phyloP scores from a whole-genome alignment of 2,888 invertebrate species.

The Hyles lineata region DNA sequence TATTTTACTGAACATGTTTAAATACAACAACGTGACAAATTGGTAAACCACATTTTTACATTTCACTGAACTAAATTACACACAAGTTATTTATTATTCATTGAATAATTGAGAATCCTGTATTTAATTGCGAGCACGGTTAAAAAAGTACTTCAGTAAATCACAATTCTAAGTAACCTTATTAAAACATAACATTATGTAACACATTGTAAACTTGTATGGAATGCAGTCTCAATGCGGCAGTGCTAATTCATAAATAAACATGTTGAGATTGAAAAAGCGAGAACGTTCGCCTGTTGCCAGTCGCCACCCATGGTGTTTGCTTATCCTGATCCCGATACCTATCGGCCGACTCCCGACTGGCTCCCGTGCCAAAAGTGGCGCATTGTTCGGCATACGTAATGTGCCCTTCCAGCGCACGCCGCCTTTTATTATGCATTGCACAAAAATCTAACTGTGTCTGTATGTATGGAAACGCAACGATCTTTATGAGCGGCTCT shows the following conservation, averaged over 20 bases:
- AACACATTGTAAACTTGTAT: not conserved
- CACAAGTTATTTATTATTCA: no score
- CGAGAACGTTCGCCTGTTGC: not conserved
- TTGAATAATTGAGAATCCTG: no score
- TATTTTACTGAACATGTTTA: no score
- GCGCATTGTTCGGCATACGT: conserved; percentile 64
- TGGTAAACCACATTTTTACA: no score
- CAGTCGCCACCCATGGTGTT: conserved; percentile 15
- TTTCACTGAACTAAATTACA: no score
- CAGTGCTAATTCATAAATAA: not conserved
- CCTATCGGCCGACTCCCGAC: conserved; percentile 68
- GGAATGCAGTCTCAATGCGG: not conserved
- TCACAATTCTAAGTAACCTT: conserved; percentile 6
- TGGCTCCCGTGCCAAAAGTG: conserved; percentile 70
- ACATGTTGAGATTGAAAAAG: conserved; percentile 15
- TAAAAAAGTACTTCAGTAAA: not conserved
- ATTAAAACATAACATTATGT: conserved; percentile 5
- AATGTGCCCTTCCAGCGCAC: conserved; percentile 57
- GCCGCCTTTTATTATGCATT: conserved; percentile 62
- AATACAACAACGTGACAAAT: no score
- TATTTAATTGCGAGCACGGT: no score
- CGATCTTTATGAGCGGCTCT: conserved; percentile 36
- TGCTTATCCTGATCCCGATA: conserved; percentile 44
- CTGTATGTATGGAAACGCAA: conserved; percentile 35
- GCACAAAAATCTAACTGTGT: conserved; percentile 67